Conservation (phyloP, 2,797 vertebrate genomes). For the Argya squamiceps region DNA sequence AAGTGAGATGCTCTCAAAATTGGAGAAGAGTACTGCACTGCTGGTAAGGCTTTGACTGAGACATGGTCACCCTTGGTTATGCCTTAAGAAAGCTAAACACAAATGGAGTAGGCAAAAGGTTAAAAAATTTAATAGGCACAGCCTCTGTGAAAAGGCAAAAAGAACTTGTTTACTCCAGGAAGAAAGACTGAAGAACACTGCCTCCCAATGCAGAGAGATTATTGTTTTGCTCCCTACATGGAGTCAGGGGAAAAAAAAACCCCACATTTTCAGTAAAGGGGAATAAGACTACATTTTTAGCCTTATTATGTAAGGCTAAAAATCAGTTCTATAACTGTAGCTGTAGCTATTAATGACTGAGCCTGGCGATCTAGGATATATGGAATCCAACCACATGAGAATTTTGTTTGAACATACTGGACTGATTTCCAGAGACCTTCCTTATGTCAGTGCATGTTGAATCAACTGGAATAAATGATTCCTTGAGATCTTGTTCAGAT, state of each 20-base stretch:
- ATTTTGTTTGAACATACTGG: background rate
- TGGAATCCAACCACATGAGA: background rate
- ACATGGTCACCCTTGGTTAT: background rate
- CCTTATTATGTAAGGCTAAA: background rate
- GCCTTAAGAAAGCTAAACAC: background rate
- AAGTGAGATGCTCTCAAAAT: background rate
- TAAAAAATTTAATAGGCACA: background rate
- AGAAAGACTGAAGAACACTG: background rate
- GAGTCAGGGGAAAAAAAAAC: background rate
- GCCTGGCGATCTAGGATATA: background rate
- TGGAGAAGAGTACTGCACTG: background rate
- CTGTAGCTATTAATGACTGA: background rate
- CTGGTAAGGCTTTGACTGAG: background rate
- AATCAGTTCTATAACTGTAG: background rate
- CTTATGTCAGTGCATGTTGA: accelerated
- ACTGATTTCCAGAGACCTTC: background rate
- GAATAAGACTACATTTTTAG: background rate
- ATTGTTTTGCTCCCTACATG: background rate
- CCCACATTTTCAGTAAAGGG: background rate
- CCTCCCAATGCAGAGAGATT: background rate
- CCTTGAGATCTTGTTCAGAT: background rate
- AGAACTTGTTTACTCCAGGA: background rate
- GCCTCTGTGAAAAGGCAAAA: background rate
- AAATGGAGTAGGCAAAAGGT: background rate
- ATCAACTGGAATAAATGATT: background rate